Evolutionary conservation across 2,113 vertebrate species (phyloP).

Genomic region (Apodemus speciosus): DNA sequence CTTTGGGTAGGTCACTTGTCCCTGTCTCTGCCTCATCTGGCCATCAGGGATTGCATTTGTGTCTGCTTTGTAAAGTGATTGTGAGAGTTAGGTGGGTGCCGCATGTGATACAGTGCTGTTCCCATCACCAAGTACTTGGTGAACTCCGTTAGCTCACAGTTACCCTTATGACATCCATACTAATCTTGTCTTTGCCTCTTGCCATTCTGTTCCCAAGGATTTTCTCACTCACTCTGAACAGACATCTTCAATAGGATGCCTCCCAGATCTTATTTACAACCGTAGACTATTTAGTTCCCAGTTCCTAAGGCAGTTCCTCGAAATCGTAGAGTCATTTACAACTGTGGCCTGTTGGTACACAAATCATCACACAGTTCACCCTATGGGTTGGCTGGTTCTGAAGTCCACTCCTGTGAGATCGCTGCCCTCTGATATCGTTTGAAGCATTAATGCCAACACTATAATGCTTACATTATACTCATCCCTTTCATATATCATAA

Average conservation of each 20-base stretch:
- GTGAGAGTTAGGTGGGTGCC: neutral
- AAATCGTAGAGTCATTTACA: neutral
- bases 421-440: neutral
- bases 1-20: neutral
- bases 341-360: neutral
- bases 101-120: neutral
- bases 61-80: neutral
- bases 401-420: neutral
- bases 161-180: neutral
- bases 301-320: constrained; percentile 18
- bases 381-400: neutral
- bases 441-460: neutral
- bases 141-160: neutral
- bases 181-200: neutral
- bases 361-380: neutral
- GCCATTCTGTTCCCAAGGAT: neutral
- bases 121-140: neutral
- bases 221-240: neutral
- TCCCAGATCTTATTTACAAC: neutral
- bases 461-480: neutral
- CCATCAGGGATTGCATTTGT: neutral
- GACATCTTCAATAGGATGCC: too few relatives aligned
- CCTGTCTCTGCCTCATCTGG: neutral
- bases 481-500: neutral
- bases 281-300: neutral